A percentile compares a stretch with the other conserved stretches of the same genome.
These are phyloP conservation scores for Brachionus manjavacas DNA, from an alignment of 1,140 invertebrate species.

Conservation along the genomic window DNA sequence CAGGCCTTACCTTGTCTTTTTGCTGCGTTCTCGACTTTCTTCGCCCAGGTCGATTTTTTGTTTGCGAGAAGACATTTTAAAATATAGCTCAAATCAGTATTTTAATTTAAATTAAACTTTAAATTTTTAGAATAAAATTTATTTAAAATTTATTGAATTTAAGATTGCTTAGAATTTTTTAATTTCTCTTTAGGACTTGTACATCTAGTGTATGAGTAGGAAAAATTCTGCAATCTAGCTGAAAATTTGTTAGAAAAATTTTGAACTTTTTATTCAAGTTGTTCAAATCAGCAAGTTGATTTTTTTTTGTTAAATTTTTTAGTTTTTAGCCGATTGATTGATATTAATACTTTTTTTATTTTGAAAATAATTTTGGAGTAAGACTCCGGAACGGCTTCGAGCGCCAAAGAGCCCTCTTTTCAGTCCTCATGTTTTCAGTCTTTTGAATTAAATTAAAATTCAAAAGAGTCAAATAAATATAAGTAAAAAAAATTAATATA, in stretches of 20 bases:
- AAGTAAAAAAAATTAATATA: too few species aligned
- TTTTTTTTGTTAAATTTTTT: background rate
- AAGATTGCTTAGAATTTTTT: background rate
- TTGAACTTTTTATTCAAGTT: background rate
- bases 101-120: background rate
- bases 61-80: slow-evolving; percentile 29
- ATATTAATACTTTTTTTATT: too few species aligned
- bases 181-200: background rate
- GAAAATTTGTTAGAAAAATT: background rate
- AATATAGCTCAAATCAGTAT: background rate
- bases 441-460: too few species aligned
- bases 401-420: too few species aligned
- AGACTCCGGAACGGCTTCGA: too few species aligned
- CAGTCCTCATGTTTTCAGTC: too few species aligned
- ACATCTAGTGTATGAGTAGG: background rate
- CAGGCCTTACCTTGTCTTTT: slow-evolving; percentile 9
- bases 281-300: too few species aligned
- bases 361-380: too few species aligned
- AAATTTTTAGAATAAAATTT: background rate
- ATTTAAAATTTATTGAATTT: background rate
- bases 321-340: too few species aligned
- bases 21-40: background rate
- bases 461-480: too few species aligned
- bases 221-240: background rate
- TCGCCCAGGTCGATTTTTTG: slow-evolving; percentile 39